A percentile compares a stretch with the other conserved stretches of the same genome.
Conservation (phyloP, 2,797 vertebrate species). For the Enteromius paludinosus region DNA sequence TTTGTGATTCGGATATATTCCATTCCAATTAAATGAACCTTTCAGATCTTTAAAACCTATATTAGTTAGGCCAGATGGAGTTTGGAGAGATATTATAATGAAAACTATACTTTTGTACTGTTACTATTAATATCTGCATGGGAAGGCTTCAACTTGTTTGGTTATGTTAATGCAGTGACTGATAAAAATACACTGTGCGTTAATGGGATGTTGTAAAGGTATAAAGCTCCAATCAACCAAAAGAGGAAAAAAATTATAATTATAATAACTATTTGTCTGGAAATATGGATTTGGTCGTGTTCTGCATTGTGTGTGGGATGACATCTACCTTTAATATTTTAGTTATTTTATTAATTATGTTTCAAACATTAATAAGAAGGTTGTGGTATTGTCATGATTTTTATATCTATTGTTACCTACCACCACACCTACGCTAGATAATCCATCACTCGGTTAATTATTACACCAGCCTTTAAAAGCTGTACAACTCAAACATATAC, state of each 20-base stretch:
- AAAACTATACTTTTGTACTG: not conserved
- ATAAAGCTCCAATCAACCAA: not conserved
- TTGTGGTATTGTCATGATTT: slow-evolving; percentile 21
- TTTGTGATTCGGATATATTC: not conserved
- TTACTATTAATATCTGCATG: not conserved
- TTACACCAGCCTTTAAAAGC: slow-evolving; percentile 35
- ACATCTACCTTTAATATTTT: not conserved
- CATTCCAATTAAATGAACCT: not conserved
- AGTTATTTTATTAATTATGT: not conserved
- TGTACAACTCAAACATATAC: slow-evolving; percentile 20
- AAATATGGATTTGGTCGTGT: not conserved
- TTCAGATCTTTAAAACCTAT: not conserved
- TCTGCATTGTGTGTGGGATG: not conserved
- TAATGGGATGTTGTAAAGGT: not conserved
- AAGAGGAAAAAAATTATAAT: not conserved
- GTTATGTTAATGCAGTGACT: not conserved
- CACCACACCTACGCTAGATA: slow-evolving; percentile 37
- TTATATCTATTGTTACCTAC: slow-evolving; percentile 14
- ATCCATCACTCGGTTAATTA: slow-evolving; percentile 41
- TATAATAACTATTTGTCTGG: not conserved
- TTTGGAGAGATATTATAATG: not conserved
- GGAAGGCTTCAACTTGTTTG: not conserved
- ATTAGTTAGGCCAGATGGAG: not conserved
- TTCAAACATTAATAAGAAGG: not conserved
- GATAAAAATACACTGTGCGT: not conserved